Evolutionary conservation across 2,797 vertebrate species (phyloP), one percentile per base, ranked within the genome.

Genomic region (Spinus olivaceus): DNA sequence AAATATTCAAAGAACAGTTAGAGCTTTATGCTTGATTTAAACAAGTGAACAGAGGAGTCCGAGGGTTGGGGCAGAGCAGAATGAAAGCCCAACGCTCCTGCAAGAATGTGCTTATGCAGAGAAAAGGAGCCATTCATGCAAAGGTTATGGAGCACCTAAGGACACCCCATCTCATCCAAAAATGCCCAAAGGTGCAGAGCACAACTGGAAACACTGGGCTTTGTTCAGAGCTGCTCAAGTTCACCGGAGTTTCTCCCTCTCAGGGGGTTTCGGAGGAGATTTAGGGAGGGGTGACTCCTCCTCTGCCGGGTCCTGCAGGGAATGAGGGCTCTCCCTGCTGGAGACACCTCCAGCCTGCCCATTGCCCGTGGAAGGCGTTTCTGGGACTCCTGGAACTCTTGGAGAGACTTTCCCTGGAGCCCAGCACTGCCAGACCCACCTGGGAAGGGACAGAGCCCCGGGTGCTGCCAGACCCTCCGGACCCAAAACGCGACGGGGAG

Each of bases 1-100:
- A 89, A 92, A 96, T 97, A 96, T 94, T 95, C 93, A 94, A 97
- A 90, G 95, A 97, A 96, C 96, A 97, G 96, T 92, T 57, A 14
- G 92, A 81, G 95, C 97, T 97, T 97, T 92, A 97, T 97, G 95
- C 92, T 14, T 51, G 88, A 53, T 94, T 96, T 91, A 67, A 49
- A 80, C 59, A 92, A 97, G 95, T 94, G 94, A 95, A 37, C 56
- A 83, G 95, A 93, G 95, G 35, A 95, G 86, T 70, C n/a, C 9
- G 85, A 92, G 19, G 71, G 60, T 10, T 87, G 61, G 21, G 91
- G 90, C 51, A 78, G 92, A 15, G 88, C 84, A 72, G 92, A 96
- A 82, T 35, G 67, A 93, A 65, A 94, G 79, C 82, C 78, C 84
- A 11, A 25, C 19, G 35, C 84, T 85, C 53, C 94, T 87, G 35